Evolutionary conservation across 2,797 vertebrate genomes (phyloP).

Genomic region (Sarcophilus harrisii): DNA sequence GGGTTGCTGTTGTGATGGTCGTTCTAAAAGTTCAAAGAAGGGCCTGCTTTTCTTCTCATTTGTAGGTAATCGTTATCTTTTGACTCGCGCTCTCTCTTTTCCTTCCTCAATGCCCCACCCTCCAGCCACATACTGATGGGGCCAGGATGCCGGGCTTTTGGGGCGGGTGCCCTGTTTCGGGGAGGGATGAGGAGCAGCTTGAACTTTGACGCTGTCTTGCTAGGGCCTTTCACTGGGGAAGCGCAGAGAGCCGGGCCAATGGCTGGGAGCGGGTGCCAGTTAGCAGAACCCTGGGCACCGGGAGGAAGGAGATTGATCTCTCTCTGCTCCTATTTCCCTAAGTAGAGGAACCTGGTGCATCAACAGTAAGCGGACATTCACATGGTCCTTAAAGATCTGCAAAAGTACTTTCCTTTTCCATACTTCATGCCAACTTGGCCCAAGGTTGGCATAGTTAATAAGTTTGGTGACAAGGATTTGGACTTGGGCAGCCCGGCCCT

Average conservation of each 20-base stretch:
- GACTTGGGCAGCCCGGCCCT: background rate
- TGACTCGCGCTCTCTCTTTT: background rate
- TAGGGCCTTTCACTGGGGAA: background rate
- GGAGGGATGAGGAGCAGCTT: background rate
- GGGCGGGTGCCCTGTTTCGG: background rate
- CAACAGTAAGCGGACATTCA: background rate
- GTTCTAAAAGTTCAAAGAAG: conserved; percentile 33
- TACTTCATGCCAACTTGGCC: background rate
- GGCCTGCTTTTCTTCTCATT: conserved; percentile 48
- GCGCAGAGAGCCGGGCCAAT: background rate
- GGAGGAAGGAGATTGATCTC: background rate
- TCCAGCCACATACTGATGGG: background rate
- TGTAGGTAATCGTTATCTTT: background rate
- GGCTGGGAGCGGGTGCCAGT: background rate
- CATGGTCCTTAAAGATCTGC: background rate
- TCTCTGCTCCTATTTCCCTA: background rate
- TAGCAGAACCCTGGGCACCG: background rate
- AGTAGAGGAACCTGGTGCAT: background rate
- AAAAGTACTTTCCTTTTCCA: background rate
- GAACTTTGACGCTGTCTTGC: background rate
- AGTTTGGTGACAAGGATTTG: background rate
- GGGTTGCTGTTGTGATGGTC: background rate
- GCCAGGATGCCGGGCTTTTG: background rate
- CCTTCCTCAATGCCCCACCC: background rate
- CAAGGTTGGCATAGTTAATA: background rate